Conservation (phyloP, 2,888 invertebrate genomes). For the Chalcosyrphus nemorum region DNA sequence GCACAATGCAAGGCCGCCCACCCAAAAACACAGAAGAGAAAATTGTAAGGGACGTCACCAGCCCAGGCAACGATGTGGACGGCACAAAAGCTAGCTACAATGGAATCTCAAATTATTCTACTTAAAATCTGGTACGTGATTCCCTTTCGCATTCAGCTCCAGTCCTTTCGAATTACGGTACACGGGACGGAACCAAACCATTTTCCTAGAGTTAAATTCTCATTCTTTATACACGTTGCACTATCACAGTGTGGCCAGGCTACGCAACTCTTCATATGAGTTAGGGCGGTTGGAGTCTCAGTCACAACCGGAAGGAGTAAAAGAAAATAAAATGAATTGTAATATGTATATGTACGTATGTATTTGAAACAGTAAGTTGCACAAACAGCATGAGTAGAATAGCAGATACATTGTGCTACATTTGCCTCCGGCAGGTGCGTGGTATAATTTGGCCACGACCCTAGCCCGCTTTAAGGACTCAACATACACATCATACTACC, state of each 20-base stretch:
- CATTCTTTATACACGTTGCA: constrained; percentile 45
- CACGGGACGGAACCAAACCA: constrained; percentile 37
- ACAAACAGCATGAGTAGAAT: not conserved
- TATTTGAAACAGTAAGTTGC: constrained; percentile 33
- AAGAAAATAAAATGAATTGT: constrained; percentile 30
- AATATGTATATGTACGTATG: not conserved
- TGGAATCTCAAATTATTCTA: constrained; percentile 65
- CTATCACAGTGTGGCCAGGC: constrained; percentile 23
- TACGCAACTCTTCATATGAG: constrained; percentile 13
- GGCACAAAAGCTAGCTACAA: constrained; percentile 49
- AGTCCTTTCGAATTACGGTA: not conserved
- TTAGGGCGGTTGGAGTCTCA: too few relatives aligned
- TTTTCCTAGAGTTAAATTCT: constrained; percentile 53
- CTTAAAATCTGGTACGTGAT: constrained; percentile 69
- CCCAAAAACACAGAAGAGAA: too few relatives aligned
- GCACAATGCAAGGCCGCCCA: not conserved
- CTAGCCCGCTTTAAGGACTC: not conserved
- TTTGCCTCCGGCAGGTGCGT: constrained; percentile 53
- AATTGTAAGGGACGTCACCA: not conserved
- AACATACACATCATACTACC: not conserved
- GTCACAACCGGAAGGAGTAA: not conserved
- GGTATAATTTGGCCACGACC: constrained; percentile 32
- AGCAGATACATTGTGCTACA: constrained; percentile 32
- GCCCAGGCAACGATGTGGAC: not conserved
- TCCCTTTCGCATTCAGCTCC: constrained; percentile 53